A percentile compares a stretch with the other conserved stretches of the same genome.
These are phyloP conservation scores for Galeopsomyia nigrocyanea DNA, from an alignment of 2,888 invertebrate genomes.

Conservation along the genomic window DNA sequence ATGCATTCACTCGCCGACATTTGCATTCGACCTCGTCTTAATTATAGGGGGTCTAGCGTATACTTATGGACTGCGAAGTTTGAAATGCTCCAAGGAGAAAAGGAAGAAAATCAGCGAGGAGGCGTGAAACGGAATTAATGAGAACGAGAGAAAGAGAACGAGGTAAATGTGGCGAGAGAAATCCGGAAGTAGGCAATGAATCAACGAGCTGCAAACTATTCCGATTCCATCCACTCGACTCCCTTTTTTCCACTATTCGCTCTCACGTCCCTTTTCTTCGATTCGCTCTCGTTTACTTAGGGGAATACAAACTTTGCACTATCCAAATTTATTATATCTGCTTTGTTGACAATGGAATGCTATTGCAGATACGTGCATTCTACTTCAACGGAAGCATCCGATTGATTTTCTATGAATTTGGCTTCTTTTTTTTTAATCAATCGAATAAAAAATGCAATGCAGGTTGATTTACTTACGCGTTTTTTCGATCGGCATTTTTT, in stretches of 20 bases:
- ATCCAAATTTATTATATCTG: no score
- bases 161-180: constrained; percentile 36
- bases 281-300: constrained; percentile 4
- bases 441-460: no score
- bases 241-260: constrained; percentile 1
- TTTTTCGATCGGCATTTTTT: no score
- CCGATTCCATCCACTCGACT: constrained; percentile 10
- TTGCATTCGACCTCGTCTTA: constrained; percentile 1
- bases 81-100: constrained; percentile 16
- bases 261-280: constrained; percentile 2
- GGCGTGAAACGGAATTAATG: constrained; percentile 30
- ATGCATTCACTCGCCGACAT: background rate
- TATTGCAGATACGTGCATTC: no score
- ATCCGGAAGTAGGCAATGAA: constrained; percentile 36
- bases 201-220: constrained; percentile 41
- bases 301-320: background rate
- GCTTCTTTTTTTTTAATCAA: no score
- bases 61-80: constrained; percentile 14
- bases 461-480: no score
- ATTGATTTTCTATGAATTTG: no score
- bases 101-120: constrained; percentile 12
- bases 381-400: no score
- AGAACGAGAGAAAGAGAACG: constrained; percentile 1
- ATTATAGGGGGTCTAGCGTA: constrained; percentile 16
- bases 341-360: no score